Evolutionary conservation across 1,140 invertebrate genomes (phyloP).

Genomic region (Conus ventricosus): DNA sequence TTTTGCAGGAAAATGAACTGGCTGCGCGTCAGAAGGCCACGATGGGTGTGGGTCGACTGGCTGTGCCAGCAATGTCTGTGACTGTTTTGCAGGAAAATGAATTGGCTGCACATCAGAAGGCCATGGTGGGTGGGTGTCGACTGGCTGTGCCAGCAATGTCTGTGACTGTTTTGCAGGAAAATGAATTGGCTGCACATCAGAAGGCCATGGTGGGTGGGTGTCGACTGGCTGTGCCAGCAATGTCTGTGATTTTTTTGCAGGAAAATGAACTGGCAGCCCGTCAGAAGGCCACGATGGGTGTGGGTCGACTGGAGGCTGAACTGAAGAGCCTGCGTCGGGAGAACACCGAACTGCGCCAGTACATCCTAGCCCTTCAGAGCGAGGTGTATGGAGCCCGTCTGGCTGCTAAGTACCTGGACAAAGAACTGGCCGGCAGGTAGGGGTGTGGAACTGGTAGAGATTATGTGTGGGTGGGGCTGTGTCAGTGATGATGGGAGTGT

Average conservation of each 20-base stretch:
- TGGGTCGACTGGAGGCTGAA: conserved; percentile 79
- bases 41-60: conserved; percentile 68
- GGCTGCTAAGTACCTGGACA: conserved; percentile 90
- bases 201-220: conserved; percentile 69
- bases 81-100: conserved; percentile 72
- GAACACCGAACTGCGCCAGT: conserved; percentile 82
- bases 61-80: neutral
- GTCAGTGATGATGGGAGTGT: neutral
- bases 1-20: conserved; percentile 75
- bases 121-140: conserved; percentile 69
- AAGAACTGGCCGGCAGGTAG: conserved; percentile 86
- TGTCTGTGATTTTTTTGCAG: conserved; percentile 54
- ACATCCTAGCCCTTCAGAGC: conserved; percentile 84
- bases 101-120: conserved; percentile 73
- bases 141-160: too few relatives aligned
- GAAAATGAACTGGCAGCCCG: conserved; percentile 75
- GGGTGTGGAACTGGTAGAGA: too few relatives aligned
- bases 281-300: conserved; percentile 70
- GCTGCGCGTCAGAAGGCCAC: conserved; percentile 72
- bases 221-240: too few relatives aligned
- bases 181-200: conserved; percentile 75
- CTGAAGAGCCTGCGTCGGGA: conserved; percentile 82
- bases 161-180: conserved; percentile 65
- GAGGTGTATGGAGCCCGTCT: conserved; percentile 89
- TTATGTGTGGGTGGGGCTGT: neutral